Base-by-base conservation (phyloP, 2,797 vertebrate genomes). In the Lepus oiostolus region DNA sequence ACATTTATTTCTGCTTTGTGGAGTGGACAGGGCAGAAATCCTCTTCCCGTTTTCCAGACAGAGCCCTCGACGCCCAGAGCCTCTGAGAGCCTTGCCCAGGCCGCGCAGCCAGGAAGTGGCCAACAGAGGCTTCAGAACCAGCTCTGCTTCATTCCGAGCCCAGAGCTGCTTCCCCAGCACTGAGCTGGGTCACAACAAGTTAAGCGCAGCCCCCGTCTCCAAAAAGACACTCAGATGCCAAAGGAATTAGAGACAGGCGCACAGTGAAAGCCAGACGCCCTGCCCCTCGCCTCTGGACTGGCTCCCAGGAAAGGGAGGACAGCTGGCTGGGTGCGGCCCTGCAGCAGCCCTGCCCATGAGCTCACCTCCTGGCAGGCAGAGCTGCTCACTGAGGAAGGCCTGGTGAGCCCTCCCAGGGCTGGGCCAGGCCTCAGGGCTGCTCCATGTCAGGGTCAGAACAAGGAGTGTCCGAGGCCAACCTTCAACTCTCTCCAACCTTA, bases 231-330 rank as follows among this genome's bases (percentile, higher is more conserved):
- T 77, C 60, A 60, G 75, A 81, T 65, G 75, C 96, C 91, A 60
- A 30, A 90, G 93, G 94, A 88, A 86, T 91, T 52, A 86, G 86
- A 92, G 85, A 58, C 85, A 24, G 94, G 32, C 1, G 0, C 70
- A 8, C 50, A 74, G 89, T 87, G 93, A 67, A 54, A 95, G 86
- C 75, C 95, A 95, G 95, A 89, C 17, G 2, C 80, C 91, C 94
- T 47, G 7, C 35, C 88, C 87, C 88, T 28, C 0, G 28, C 63
- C 94, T 47, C 91, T 91, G 96, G 93, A 74, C 76, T 26, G 0
- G 70, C 81, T 93, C 94, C 95, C 90, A 68, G 86, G 76, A 82
- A 77, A 71, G 81, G 54, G 67, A 77, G 85, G 80, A 68, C 70
- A 47, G 30, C 58, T 13, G 63, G 54, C 82, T 9, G 71, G 58